A percentile compares a stretch with the other conserved stretches of the same genome.
These are phyloP conservation scores for Lottia scabra DNA, from an alignment of 2,888 invertebrate genomes.

Conservation along the genomic window DNA sequence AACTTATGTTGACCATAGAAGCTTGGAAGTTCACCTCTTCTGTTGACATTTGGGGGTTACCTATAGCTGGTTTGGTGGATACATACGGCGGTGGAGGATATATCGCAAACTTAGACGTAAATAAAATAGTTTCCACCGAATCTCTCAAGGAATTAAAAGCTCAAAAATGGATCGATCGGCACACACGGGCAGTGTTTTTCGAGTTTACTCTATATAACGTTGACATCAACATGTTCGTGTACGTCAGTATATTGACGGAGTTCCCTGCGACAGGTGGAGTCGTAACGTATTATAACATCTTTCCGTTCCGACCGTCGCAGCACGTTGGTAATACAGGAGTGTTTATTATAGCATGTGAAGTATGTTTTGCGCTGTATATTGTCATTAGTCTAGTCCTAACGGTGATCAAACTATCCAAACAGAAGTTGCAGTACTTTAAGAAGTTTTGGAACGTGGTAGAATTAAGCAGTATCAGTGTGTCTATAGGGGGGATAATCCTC, in stretches of 20 bases:
- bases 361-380: slow-evolving; percentile 38
- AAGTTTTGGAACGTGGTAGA: slow-evolving; percentile 46
- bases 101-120: slow-evolving; percentile 49
- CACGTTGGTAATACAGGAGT: slow-evolving; percentile 38
- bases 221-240: slow-evolving; percentile 55
- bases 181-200: slow-evolving; percentile 52
- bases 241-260: slow-evolving; percentile 52
- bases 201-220: slow-evolving; percentile 58
- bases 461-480: slow-evolving; percentile 32
- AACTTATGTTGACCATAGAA: slow-evolving; percentile 34
- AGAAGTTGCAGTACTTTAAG: slow-evolving; percentile 34
- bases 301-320: slow-evolving; percentile 43
- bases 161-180: slow-evolving; percentile 51
- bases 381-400: slow-evolving; percentile 33
- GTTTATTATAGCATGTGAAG: slow-evolving; percentile 42
- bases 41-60: slow-evolving; percentile 44
- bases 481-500: slow-evolving; percentile 37
- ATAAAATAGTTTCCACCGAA: slow-evolving; percentile 38
- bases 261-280: slow-evolving; percentile 58
- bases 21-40: slow-evolving; percentile 50
- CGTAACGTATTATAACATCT: slow-evolving; percentile 39
- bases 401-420: slow-evolving; percentile 31
- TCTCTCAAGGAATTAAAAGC: slow-evolving; percentile 41
- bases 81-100: slow-evolving; percentile 57
- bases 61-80: slow-evolving; percentile 39